These are phyloP conservation scores for Meleagris gallopavo DNA, from an alignment of 2,113 vertebrate genomes.

Conservation along the genomic window DNA sequence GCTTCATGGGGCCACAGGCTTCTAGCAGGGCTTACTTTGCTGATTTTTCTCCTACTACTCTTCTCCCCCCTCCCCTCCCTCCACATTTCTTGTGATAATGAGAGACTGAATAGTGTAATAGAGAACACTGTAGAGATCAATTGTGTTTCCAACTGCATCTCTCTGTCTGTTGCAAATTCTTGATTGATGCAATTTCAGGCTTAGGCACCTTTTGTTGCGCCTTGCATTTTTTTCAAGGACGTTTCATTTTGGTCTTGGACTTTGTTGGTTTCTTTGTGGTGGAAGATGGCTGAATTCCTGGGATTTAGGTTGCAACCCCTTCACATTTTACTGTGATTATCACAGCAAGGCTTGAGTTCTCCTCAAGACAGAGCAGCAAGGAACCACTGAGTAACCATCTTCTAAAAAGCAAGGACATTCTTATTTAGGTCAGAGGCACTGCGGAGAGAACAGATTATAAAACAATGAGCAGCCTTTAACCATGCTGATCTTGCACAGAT, in stretches of 20 bases:
- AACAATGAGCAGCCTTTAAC: background rate
- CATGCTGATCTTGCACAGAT: background rate
- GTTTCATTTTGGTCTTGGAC: background rate
- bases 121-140: background rate
- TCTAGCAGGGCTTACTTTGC: fast-evolving
- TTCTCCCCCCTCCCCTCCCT: too few relatives aligned
- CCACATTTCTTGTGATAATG: background rate
- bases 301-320: background rate
- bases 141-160: background rate
- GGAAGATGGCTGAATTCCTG: background rate
- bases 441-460: background rate
- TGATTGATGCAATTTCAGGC: background rate
- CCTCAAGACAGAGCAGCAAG: background rate
- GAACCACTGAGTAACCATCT: background rate
- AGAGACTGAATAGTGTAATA: background rate
- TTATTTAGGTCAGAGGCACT: background rate
- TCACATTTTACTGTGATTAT: background rate
- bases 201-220: background rate
- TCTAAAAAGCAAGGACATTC: background rate
- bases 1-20: background rate
- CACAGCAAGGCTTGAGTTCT: background rate
- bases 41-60: fast-evolving
- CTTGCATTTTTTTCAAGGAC: background rate
- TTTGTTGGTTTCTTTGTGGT: background rate
- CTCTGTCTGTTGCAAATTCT: background rate